phyloP scores from a whole-genome alignment of 2,888 invertebrate genomes.

The Epirrita christyi region DNA sequence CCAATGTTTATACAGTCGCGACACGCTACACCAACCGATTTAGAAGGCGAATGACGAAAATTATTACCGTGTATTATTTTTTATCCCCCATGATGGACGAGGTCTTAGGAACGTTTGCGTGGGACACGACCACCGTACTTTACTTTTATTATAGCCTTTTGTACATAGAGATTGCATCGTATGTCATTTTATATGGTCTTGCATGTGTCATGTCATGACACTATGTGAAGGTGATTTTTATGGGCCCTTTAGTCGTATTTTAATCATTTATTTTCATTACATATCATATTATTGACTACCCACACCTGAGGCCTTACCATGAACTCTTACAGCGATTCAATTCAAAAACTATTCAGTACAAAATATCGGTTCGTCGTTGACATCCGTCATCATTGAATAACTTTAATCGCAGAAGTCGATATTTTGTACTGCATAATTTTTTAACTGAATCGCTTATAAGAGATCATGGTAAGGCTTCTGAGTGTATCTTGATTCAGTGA shows the following conservation, averaged over 20 bases:
- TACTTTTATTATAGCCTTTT: conserved; percentile 36
- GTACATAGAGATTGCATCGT: conserved; percentile 33
- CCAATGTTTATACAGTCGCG: conserved; percentile 57
- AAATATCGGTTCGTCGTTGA: too few relatives aligned
- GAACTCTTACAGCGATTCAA: too few relatives aligned
- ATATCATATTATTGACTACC: too few relatives aligned
- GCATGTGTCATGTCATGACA: conserved; percentile 10
- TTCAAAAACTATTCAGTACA: too few relatives aligned
- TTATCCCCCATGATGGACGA: conserved; percentile 58
- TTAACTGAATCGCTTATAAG: too few relatives aligned
- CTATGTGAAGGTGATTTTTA: background rate
- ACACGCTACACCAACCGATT: conserved; percentile 62
- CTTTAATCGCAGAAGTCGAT: too few relatives aligned
- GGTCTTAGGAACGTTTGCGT: conserved; percentile 37
- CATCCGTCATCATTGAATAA: too few relatives aligned
- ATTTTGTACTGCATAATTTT: too few relatives aligned
- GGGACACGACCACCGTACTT: conserved; percentile 33
- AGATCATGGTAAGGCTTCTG: too few relatives aligned
- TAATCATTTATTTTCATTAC: too few relatives aligned
- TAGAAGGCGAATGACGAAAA: conserved; percentile 58
- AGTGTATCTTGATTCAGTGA: too few relatives aligned
- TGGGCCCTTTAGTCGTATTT: background rate
- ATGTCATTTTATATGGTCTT: conserved; percentile 30
- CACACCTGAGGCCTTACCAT: too few relatives aligned
- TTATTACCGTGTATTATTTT: conserved; percentile 65